Evolutionary conservation across 2,113 vertebrate genomes (phyloP), one percentile per base, ranked within the genome.

Genomic region (Leuciscus idus): DNA sequence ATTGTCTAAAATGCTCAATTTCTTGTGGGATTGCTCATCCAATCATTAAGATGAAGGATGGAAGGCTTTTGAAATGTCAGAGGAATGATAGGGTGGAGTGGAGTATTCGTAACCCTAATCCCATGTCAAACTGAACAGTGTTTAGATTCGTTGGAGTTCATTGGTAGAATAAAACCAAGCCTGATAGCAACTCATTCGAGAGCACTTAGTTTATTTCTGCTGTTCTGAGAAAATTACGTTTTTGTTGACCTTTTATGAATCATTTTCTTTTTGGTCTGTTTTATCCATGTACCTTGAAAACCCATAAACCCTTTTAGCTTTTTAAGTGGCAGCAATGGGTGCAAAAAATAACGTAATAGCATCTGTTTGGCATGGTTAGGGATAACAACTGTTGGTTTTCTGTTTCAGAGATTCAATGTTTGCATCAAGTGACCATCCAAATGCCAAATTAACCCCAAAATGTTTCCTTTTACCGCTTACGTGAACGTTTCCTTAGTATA

Each of bases 141-240:
- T 66, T 68, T 77, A 75, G 30, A 55, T 21, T 36, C 28, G 8
- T 21, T 61, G 2, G 39, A 68, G n/a, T 84, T 62, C 74, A 62
- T 84, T 61, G 57, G 21, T 19, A 62, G 50, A 78, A 79, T 72
- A 36, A 50, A 79, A 39, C 64, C 33, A 6, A 13, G 78, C 66
- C 21, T 81, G 17, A 79, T 28, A 80, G 30, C 43, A 84, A 79
- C 21, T 70, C 43, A 26, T 33, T 55, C 80, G 39, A 36, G 21
- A 80, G 57, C 68, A n/a, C 52, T 52, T 46, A 36, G 15, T 79
- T 79, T 39, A 59, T 79, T 59, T 79, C 11, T 39, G 6, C 36
- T 26, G 30, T 13, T 57, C 52, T 57, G 52, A 28, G 46, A 78
- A 78, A 80, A 61, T n/a, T 26, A 33, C 30, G 17, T 13, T 79